Conservation (phyloP, 2,888 invertebrate species). For the Tupiocoris notatus region DNA sequence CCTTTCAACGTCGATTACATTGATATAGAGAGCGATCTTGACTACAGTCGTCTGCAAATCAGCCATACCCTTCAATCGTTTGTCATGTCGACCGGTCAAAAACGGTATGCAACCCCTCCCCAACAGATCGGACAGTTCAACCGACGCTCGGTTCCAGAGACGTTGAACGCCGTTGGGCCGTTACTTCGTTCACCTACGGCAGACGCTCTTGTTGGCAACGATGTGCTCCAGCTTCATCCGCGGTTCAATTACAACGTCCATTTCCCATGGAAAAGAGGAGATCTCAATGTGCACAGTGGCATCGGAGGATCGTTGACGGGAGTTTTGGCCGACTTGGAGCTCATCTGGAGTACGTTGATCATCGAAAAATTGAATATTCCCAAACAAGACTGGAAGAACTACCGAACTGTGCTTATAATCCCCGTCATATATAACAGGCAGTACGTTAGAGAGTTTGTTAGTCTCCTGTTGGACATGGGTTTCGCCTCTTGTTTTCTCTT, state of each 20-base stretch:
- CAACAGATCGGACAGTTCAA: slow-evolving; percentile 89
- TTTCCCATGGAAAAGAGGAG: slow-evolving; percentile 85
- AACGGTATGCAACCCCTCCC: slow-evolving; percentile 76
- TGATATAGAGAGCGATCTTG: slow-evolving; percentile 66
- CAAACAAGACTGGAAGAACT: slow-evolving; percentile 62
- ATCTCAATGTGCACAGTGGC: slow-evolving; percentile 78
- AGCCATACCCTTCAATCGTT: slow-evolving; percentile 84
- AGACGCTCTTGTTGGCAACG: slow-evolving; percentile 72
- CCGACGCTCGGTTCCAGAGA: slow-evolving; percentile 49
- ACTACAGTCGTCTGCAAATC: slow-evolving; percentile 78
- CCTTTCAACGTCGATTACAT: slow-evolving; percentile 59
- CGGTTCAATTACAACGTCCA: slow-evolving; percentile 77
- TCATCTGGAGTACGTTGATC: slow-evolving; percentile 83
- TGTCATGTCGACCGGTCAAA: slow-evolving; percentile 76
- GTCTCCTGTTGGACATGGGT: slow-evolving; percentile 76
- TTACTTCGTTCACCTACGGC: slow-evolving; percentile 65
- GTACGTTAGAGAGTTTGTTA: slow-evolving; percentile 80
- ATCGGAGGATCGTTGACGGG: slow-evolving; percentile 83
- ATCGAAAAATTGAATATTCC: slow-evolving; percentile 74
- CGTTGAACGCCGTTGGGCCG: slow-evolving; percentile 56
- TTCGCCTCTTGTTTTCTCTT: slow-evolving; percentile 81
- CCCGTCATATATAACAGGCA: slow-evolving; percentile 86
- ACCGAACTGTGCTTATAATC: slow-evolving; percentile 82
- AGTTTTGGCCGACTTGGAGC: slow-evolving; percentile 79
- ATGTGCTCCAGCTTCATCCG: slow-evolving; percentile 66